Percentiles rank a stretch among this genome's conserved stretches.
phyloP scores from a whole-genome alignment of 2,888 invertebrate genomes.

The Eledone cirrhosa region DNA sequence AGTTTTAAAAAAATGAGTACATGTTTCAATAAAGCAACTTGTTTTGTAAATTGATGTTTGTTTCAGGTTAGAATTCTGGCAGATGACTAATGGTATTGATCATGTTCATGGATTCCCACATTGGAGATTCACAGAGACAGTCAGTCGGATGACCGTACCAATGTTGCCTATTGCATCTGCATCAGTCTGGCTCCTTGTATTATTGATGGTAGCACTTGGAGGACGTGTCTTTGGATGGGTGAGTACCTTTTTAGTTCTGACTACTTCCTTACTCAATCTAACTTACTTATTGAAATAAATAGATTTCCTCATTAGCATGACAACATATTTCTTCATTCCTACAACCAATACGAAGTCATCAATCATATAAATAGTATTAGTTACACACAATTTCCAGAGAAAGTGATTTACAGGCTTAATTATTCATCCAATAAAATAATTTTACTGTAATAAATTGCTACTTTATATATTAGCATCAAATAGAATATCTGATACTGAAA shows the following conservation, averaged over 20 bases:
- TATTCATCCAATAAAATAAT: too few relatives aligned
- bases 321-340: too few relatives aligned
- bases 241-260: slow-evolving; percentile 29
- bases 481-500: too few relatives aligned
- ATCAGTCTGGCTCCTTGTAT: slow-evolving; percentile 52
- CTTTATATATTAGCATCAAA: too few relatives aligned
- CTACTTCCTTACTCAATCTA: neutral
- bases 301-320: neutral
- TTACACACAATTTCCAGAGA: too few relatives aligned
- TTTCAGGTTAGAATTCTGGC: slow-evolving; percentile 49
- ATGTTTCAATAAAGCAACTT: too few relatives aligned
- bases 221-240: slow-evolving; percentile 60
- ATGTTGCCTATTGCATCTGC: slow-evolving; percentile 53
- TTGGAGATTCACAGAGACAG: slow-evolving; percentile 52
- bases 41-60: neutral
- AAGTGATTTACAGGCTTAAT: too few relatives aligned
- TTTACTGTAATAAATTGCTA: too few relatives aligned
- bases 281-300: neutral
- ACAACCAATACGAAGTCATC: too few relatives aligned
- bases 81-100: slow-evolving; percentile 44
- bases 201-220: slow-evolving; percentile 54
- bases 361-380: too few relatives aligned
- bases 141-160: slow-evolving; percentile 47
- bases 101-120: slow-evolving; percentile 52
- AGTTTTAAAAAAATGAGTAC: too few relatives aligned